Base-by-base conservation (phyloP, 2,113 vertebrate genomes). In the Ammodytes marinus region DNA sequence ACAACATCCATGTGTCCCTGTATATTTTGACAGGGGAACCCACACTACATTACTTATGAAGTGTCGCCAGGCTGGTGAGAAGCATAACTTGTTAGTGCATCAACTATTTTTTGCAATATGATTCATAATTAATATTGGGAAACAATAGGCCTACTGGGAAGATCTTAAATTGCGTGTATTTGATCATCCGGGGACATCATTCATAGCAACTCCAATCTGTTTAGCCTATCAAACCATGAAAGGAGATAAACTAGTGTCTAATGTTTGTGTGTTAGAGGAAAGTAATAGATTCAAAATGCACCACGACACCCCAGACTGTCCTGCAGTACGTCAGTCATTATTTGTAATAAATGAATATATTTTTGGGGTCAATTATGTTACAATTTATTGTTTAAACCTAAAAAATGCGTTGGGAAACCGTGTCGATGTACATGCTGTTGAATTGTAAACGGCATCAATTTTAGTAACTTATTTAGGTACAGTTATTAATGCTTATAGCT, bases 161-260 rank as follows among this genome's bases (percentile, higher is more conserved):
- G 40, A 61, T 67, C 45, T 83, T 77, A 15, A 72, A 82, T 67
- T 73, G 45, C 6, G 17, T 77, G 47, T 46, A 58, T 79, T 63
- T 73, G 65, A 84, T 78, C 69, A 80, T 69, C 52, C 52, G 77
- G 4, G 35, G 49, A 65, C 77, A 74, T 86, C 54, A 82, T 76
- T 86, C 66, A 80, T 68, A 83, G 74, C 77, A 67, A 12, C 69
- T 43, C 63, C 50, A 82, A 57, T 77, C 53, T 81, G 80, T 83
- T 75, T 64, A 61, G 37, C 63, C 74, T 39, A 89, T 88, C 77
- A 89, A 83, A 89, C 65, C 82, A 70, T 60, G 43, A 76, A 80
- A 69, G 64, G 60, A 69, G 35, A 80, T 83, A 77, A 71, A 80
- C 27, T 6, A 14, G 11, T 45, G 55, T 69, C 47, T 74, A 58